Evolutionary conservation across 2,888 invertebrate species (phyloP), one percentile per base, ranked within the genome.

Genomic region (Cephus spinipes): DNA sequence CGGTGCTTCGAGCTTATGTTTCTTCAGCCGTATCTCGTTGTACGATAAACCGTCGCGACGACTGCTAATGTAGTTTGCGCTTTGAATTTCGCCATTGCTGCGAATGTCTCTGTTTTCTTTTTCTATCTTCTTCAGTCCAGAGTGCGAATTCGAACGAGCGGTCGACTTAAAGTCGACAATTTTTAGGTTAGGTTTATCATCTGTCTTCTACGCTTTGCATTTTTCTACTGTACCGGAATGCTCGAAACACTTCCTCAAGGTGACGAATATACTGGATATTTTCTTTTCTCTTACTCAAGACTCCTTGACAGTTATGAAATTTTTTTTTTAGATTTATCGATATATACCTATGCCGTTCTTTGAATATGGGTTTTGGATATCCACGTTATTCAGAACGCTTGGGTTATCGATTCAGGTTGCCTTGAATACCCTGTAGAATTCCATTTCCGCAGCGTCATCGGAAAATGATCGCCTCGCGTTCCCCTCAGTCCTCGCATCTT

Each of bases 1-100:
- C 71, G 71, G 71, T 68, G 74, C 33, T 75, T 75, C 73, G 55
- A n/a, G 68, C 31, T 33, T 32, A 68, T 68, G 34, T 69, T 40
- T 69, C 76, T 35, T 40, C 71, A 32, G 69, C 40, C 71, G 69
- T 40, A 73, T 73, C 73, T 55, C 23, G 55, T 23, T 55, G 55
- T 55, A 55, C 55, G 55, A 55, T 55, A 55, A 55, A 55, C 6
- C 55, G 55, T 55, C 55, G 55, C 55, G 23, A 23, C 55, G 55
- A 55, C 55, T 55, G 55, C 9, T 55, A 55, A 55, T 55, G 55
- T 55, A 23, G 55, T 55, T 55, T 55, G 55, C 55, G 55, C 55
- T 55, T 55, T 55, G 55, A 9, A 55, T 55, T 55, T 55, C 55
- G 55, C 55, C 23, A 55, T 55, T 55, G 55, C 55, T 55, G 55